These are phyloP conservation scores for Heloderma charlesbogerti DNA, from an alignment of 2,113 vertebrate species.

Conservation along the genomic window DNA sequence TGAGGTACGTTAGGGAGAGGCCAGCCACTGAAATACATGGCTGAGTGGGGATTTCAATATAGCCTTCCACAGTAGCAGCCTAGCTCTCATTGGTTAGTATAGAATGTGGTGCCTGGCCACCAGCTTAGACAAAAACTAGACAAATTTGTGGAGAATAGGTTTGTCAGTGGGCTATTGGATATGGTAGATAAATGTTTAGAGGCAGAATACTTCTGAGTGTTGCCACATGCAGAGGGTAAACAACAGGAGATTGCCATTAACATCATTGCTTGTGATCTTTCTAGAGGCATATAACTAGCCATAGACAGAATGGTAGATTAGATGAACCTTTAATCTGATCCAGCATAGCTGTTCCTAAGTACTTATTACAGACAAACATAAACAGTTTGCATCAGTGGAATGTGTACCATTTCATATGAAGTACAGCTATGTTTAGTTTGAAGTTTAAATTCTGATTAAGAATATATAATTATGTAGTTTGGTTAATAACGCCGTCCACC, in stretches of 20 bases:
- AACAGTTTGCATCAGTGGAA: not conserved
- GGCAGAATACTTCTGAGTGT: not conserved
- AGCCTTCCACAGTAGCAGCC: too few relatives aligned
- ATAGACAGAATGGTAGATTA: not conserved
- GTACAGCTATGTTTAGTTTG: not conserved
- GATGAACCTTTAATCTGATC: not conserved
- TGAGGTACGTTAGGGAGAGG: not conserved
- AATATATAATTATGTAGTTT: not conserved
- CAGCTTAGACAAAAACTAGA: not conserved
- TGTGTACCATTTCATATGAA: not conserved
- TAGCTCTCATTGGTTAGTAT: not conserved
- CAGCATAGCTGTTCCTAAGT: not conserved
- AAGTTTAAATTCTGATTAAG: constrained; percentile 3
- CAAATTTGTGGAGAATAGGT: not conserved
- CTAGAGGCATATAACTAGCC: not conserved
- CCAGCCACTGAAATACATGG: not conserved
- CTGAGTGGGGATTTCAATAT: not conserved
- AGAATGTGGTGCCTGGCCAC: not conserved
- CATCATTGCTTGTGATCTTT: not conserved
- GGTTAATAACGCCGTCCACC: not conserved
- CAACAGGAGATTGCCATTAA: not conserved
- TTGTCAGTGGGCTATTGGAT: not conserved
- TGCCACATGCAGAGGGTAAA: not conserved
- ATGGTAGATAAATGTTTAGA: not conserved
- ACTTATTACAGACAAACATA: not conserved